Percentiles rank a stretch among this genome's conserved stretches.
These are phyloP conservation scores for Alectoris magna DNA, from an alignment of 2,797 vertebrate genomes.

Conservation along the genomic window DNA sequence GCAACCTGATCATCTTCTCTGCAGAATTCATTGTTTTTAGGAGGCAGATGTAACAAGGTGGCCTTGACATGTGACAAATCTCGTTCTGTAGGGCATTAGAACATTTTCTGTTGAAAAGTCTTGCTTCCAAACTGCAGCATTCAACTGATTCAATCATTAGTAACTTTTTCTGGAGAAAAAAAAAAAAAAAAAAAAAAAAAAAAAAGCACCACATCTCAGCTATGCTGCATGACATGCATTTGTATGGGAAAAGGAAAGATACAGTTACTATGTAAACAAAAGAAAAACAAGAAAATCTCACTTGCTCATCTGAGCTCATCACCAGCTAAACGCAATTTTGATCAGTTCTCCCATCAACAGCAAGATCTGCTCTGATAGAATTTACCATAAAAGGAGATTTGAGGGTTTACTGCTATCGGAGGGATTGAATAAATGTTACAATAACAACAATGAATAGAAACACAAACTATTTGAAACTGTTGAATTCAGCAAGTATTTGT, in stretches of 20 bases:
- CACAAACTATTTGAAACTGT: neutral
- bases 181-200: neutral
- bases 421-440: slow-evolving; percentile 4
- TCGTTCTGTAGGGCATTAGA: neutral
- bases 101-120: neutral
- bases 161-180: slow-evolving; percentile 6
- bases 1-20: neutral
- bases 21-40: neutral
- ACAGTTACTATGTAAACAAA: slow-evolving; percentile 69
- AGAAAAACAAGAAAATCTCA: slow-evolving; percentile 56
- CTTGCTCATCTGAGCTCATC: slow-evolving; percentile 43
- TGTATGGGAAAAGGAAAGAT: slow-evolving; percentile 14
- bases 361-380: neutral
- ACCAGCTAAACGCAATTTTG: slow-evolving; percentile 27
- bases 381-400: slow-evolving; percentile 45
- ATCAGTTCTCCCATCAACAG: slow-evolving; percentile 32
- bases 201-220: slow-evolving; percentile 22
- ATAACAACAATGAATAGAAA: neutral
- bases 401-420: neutral
- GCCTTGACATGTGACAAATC: neutral
- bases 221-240: neutral
- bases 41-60: neutral
- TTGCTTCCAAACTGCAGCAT: neutral
- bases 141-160: slow-evolving; percentile 16
- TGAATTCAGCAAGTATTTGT: neutral